These are phyloP conservation scores for Gallinago media DNA, from an alignment of 2,113 vertebrate species.

Conservation along the genomic window DNA sequence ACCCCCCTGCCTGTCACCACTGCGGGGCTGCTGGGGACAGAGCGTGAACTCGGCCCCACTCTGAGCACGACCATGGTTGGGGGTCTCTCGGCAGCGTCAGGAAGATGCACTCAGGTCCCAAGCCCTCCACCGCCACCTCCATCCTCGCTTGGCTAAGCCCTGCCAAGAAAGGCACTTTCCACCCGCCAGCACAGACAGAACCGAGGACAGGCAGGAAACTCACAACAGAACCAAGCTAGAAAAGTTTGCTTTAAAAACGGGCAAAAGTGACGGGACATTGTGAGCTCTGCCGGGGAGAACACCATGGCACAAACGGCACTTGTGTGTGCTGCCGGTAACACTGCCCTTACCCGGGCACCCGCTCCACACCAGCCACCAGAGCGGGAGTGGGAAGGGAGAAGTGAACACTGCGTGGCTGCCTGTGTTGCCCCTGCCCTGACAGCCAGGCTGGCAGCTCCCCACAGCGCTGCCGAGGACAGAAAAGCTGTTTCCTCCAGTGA, in stretches of 20 bases:
- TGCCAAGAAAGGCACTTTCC: neutral
- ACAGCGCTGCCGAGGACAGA: fast-evolving
- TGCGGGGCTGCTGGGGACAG: neutral
- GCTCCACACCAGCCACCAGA: fast-evolving
- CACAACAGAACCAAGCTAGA: neutral
- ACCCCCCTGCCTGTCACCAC: neutral
- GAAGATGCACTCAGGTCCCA: neutral
- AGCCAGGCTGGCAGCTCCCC: neutral
- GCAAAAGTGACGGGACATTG: neutral
- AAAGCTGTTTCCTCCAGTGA: neutral
- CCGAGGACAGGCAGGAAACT: neutral
- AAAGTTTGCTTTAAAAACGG: slow-evolving; percentile 50
- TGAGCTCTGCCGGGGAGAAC: neutral
- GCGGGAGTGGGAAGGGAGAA: fast-evolving
- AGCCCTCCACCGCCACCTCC: neutral
- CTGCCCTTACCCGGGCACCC: neutral
- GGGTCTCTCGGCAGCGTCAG: neutral
- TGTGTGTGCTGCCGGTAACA: neutral
- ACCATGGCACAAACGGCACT: neutral
- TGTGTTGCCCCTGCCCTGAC: neutral
- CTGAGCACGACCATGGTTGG: fast-evolving
- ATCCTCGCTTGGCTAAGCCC: neutral
- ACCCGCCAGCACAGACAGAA: neutral
- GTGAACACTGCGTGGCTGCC: fast-evolving
- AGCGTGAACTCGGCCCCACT: neutral